Conservation (phyloP, 2,888 invertebrate genomes). For the Amphiduros pacificus region DNA sequence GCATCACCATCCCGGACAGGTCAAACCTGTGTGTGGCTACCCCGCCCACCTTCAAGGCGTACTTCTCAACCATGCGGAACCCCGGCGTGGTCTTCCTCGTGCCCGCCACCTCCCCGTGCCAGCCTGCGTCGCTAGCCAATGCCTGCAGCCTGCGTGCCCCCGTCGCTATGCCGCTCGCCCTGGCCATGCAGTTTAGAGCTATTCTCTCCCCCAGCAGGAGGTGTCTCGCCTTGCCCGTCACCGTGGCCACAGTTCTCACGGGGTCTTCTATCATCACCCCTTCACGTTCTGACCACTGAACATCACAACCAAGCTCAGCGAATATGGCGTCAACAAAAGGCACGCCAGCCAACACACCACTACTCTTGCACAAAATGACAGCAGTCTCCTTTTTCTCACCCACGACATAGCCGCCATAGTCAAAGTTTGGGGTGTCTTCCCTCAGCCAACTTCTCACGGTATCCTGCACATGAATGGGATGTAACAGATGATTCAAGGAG, state of each 20-base stretch:
- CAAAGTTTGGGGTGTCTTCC: conserved; percentile 57
- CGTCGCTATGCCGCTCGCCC: conserved; percentile 60
- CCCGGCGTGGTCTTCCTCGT: conserved; percentile 62
- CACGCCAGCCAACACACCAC: conserved; percentile 58
- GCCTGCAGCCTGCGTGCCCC: conserved; percentile 39
- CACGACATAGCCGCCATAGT: conserved; percentile 57
- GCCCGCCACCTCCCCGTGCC: conserved; percentile 59
- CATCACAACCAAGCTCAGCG: conserved; percentile 52
- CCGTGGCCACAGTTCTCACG: conserved; percentile 43
- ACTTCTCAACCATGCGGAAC: conserved; percentile 61
- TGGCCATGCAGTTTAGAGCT: conserved; percentile 57
- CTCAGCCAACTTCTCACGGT: conserved; percentile 51
- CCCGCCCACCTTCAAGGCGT: conserved; percentile 59
- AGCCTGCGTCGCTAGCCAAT: conserved; percentile 37
- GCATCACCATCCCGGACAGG: conserved; percentile 61
- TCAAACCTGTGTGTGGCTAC: conserved; percentile 59
- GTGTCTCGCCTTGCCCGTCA: conserved; percentile 54
- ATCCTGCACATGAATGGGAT: conserved; percentile 49
- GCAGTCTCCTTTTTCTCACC: conserved; percentile 53
- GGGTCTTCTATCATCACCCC: conserved; percentile 45
- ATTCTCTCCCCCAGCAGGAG: conserved; percentile 59
- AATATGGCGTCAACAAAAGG: conserved; percentile 61
- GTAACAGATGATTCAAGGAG: conserved; percentile 40
- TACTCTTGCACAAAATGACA: conserved; percentile 46
- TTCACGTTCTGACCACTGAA: conserved; percentile 54